Percentiles rank a stretch among this genome's conserved stretches.
Conservation (phyloP, 1,140 invertebrate species). For the Charaxes varanes region DNA sequence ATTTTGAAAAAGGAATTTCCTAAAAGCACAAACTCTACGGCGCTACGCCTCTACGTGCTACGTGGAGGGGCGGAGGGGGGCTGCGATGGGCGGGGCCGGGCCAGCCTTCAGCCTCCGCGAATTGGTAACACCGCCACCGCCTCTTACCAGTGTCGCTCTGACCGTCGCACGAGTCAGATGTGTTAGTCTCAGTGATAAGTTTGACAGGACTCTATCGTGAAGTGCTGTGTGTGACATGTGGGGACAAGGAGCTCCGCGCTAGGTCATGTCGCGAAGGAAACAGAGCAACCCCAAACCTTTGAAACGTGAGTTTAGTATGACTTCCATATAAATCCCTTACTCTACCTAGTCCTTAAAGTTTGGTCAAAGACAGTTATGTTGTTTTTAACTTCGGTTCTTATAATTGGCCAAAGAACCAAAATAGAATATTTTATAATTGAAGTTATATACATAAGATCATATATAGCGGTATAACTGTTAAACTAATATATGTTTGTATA, state of each 20-base stretch:
- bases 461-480: too few species aligned
- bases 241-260: slow-evolving; percentile 38
- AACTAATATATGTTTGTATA: too few species aligned
- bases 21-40: slow-evolving; percentile 32
- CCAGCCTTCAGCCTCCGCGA: slow-evolving; percentile 40
- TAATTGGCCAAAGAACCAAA: too few species aligned
- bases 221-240: slow-evolving; percentile 54
- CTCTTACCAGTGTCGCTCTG: slow-evolving; percentile 36
- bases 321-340: too few species aligned
- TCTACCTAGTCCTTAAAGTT: too few species aligned
- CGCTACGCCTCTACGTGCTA: slow-evolving; percentile 42
- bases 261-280: slow-evolving; percentile 77
- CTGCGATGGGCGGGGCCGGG: slow-evolving; percentile 35
- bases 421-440: too few species aligned
- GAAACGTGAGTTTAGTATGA: slow-evolving; percentile 71
- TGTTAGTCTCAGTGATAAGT: slow-evolving; percentile 26
- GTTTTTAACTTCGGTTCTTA: too few species aligned
- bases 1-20: too few species aligned
- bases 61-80: slow-evolving; percentile 28
- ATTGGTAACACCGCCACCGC: slow-evolving; percentile 34
- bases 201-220: slow-evolving; percentile 31
- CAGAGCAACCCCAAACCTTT: slow-evolving; percentile 78
- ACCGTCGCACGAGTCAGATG: slow-evolving; percentile 27
- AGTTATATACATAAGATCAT: too few species aligned
- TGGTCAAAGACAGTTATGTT: too few species aligned